Evolutionary conservation across 1,140 invertebrate genomes (phyloP).

Genomic region (Nasonia vitripennis): DNA sequence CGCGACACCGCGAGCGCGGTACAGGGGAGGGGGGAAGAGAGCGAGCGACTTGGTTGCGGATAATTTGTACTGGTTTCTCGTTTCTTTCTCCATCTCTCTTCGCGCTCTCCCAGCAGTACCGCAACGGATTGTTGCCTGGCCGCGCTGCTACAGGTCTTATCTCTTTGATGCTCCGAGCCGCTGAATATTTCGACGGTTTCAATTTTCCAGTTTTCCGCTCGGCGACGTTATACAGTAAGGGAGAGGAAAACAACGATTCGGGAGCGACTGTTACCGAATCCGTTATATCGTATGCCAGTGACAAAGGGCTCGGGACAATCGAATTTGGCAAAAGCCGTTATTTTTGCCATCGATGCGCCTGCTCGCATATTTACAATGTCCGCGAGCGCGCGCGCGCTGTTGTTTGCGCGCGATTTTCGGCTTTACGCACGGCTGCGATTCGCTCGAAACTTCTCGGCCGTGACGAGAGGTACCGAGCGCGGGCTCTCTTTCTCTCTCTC

Average conservation of each 20-base stretch:
- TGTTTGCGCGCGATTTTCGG: neutral
- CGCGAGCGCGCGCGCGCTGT: neutral
- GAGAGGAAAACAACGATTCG: neutral
- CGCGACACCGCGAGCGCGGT: constrained; percentile 42
- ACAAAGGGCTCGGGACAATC: neutral
- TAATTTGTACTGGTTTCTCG: constrained; percentile 66
- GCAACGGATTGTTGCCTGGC: no score
- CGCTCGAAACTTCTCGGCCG: neutral
- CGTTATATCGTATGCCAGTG: neutral
- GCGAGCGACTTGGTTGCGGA: constrained; percentile 52
- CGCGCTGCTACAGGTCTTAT: no score
- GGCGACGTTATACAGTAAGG: no score
- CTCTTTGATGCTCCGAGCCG: no score
- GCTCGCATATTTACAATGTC: neutral
- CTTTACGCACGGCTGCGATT: no score
- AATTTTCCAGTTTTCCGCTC: no score
- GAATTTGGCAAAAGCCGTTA: neutral
- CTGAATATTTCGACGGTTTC: neutral
- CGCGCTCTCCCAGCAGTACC: neutral
- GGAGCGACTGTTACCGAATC: neutral
- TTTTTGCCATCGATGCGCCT: no score
- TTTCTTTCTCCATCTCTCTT: constrained; percentile 8
- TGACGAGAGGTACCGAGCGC: neutral
- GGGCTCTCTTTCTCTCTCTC: no score
- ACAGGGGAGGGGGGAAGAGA: neutral